These are phyloP conservation scores for Dorcus parallelipipedus DNA, from an alignment of 2,888 invertebrate genomes.

Conservation along the genomic window DNA sequence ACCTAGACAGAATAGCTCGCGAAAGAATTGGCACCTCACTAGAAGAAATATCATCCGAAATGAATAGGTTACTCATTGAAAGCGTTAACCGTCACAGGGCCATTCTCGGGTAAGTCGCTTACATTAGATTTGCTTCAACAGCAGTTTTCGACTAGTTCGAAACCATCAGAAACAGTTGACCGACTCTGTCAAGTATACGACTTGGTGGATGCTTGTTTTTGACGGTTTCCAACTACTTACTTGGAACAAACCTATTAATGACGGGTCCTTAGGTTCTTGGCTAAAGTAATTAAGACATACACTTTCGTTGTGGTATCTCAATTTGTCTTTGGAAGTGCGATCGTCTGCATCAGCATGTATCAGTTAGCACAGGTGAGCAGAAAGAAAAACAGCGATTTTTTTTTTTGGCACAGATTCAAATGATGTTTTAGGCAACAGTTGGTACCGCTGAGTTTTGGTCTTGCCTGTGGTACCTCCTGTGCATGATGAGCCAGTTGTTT, in stretches of 20 bases:
- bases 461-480: constrained; percentile 50
- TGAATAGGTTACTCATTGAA: constrained; percentile 20
- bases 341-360: constrained; percentile 45
- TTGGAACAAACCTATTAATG: too few species aligned
- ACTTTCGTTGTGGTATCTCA: constrained; percentile 33
- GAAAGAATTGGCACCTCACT: background rate
- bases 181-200: too few species aligned
- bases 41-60: constrained; percentile 19
- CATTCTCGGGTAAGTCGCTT: constrained; percentile 20
- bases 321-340: constrained; percentile 38
- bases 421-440: too few species aligned
- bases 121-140: too few species aligned
- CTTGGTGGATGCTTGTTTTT: too few species aligned
- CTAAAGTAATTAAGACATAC: too few species aligned
- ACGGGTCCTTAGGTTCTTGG: too few species aligned
- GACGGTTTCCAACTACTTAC: too few species aligned
- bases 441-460: constrained; percentile 39
- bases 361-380: constrained; percentile 40
- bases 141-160: too few species aligned
- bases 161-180: too few species aligned
- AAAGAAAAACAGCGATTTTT: background rate
- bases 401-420: background rate
- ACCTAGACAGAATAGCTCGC: constrained; percentile 15
- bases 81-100: constrained; percentile 25
- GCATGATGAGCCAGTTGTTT: constrained; percentile 53